phyloP scores from a whole-genome alignment of 2,113 vertebrate species.

The Myiozetetes cayanensis region DNA sequence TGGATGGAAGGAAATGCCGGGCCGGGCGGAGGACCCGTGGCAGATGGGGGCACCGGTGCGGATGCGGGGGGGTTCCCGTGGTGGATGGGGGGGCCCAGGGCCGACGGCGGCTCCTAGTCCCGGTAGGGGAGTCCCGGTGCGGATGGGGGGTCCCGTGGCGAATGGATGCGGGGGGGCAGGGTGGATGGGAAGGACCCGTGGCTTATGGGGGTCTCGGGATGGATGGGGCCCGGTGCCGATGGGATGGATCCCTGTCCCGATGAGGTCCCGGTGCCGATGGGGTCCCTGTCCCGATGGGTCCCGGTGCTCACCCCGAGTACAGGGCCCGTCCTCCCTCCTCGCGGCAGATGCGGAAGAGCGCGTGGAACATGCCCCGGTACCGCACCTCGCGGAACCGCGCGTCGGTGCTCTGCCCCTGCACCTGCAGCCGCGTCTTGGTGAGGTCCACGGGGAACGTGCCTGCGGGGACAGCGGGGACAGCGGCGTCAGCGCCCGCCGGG shows the following conservation, averaged over 20 bases:
- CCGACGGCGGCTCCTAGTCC: not conserved
- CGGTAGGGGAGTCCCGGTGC: no score
- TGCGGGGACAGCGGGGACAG: conserved; percentile 34
- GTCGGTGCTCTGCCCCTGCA: conserved; percentile 87
- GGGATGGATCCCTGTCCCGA: no score
- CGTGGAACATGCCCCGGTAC: conserved; percentile 95
- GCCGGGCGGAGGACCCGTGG: not conserved
- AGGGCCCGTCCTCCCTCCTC: conserved; percentile 90
- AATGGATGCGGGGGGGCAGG: not conserved
- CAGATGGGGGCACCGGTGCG: not conserved
- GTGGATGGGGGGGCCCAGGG: not conserved
- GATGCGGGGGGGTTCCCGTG: no score
- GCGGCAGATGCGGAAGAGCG: conserved; percentile 87
- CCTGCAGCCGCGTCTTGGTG: conserved; percentile 93
- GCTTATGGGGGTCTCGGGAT: not conserved
- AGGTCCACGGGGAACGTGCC: conserved; percentile 94
- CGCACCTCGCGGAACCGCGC: conserved; percentile 90
- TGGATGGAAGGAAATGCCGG: no score
- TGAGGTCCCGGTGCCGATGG: no score
- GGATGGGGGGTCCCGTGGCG: no score
- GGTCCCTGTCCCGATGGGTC: not conserved
- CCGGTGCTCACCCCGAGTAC: conserved; percentile 86
- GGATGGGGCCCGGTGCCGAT: no score
- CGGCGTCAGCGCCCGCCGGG: not conserved
- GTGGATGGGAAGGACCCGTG: not conserved